Base-by-base conservation (phyloP, 2,113 vertebrate species). In the Rhipidura dahli region DNA sequence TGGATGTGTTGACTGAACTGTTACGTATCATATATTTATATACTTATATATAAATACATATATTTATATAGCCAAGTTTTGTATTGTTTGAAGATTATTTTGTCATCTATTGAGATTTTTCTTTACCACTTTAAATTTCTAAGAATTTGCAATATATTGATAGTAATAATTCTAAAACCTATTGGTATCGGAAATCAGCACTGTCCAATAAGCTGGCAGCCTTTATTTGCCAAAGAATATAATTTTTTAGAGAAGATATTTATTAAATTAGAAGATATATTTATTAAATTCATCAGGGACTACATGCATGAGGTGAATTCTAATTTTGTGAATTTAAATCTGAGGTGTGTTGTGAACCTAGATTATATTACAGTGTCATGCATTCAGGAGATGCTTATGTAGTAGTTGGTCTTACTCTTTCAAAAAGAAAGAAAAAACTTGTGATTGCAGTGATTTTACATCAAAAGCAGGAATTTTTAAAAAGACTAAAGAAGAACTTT, bases 401-500 rank as follows among this genome's bases (percentile, higher is more conserved):
- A 35, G 39, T 71, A 73, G n/a, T 53, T 1, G 1, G 15, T 47
- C 10, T 70, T 84, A 66, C 0, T 57, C 18, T 76, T 91, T 54
- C 39, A 47, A 51, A 87, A 70, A 57, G 13, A 33, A 66, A 70
- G 28, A 65, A 30, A n/a, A 47, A 12, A 8, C n/a, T 37, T 59
- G 5, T 2, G 1, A 22, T 26, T 49, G 31, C 73, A 65, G 37
- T 61, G 0, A 50, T 63, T 75, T 84, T 81, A 35, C 2, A 27
- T 78, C 21, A 80, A 69, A 83, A 80, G 17, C 18, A 65, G 33
- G 18, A 77, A 80, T n/a, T n/a, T n/a, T n/a, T n/a, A 54, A 35
- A 13, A 71, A 13, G 3, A 18, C 5, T 22, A 5, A 56, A 37
- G 13, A 45, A 10, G 0, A 78, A 28, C 5, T 44, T 75, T n/a